phyloP scores from a whole-genome alignment of 2,888 invertebrate genomes.

The Chrysolina haemoptera region DNA sequence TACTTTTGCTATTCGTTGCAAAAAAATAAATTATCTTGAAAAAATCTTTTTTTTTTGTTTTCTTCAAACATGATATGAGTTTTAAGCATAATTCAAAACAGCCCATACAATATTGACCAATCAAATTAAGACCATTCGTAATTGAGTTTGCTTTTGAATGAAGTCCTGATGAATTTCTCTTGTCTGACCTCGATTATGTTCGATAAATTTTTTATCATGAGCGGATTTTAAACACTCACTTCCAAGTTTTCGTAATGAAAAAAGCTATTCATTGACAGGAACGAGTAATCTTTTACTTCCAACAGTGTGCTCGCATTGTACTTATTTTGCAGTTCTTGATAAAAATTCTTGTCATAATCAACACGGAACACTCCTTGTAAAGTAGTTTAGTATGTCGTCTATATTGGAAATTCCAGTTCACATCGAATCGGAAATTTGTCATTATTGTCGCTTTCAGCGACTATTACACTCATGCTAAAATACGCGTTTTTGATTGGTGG shows the following conservation, averaged over 20 bases:
- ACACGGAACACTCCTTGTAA: neutral
- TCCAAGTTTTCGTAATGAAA: constrained; percentile 7
- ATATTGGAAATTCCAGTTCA: neutral
- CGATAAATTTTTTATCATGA: neutral
- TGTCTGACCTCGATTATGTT: neutral
- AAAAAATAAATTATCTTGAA: too few relatives aligned
- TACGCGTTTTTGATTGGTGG: too few relatives aligned
- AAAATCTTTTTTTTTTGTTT: too few relatives aligned
- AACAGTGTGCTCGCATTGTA: neutral
- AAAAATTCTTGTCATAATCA: neutral
- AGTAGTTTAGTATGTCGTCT: constrained; percentile 1
- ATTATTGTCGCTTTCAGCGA: too few relatives aligned
- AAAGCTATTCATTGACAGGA: neutral
- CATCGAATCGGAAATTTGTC: neutral
- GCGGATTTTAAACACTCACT: neutral
- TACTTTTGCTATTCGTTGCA: too few relatives aligned
- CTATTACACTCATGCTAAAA: too few relatives aligned
- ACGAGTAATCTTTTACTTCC: neutral
- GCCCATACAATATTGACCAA: neutral
- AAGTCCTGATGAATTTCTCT: neutral
- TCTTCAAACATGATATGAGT: too few relatives aligned
- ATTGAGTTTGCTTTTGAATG: neutral
- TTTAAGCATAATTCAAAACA: neutral
- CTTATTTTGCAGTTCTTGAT: neutral
- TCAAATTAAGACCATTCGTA: neutral